These are phyloP conservation scores for Tychaedon coryphoeus DNA, from an alignment of 2,113 vertebrate genomes.

Conservation along the genomic window DNA sequence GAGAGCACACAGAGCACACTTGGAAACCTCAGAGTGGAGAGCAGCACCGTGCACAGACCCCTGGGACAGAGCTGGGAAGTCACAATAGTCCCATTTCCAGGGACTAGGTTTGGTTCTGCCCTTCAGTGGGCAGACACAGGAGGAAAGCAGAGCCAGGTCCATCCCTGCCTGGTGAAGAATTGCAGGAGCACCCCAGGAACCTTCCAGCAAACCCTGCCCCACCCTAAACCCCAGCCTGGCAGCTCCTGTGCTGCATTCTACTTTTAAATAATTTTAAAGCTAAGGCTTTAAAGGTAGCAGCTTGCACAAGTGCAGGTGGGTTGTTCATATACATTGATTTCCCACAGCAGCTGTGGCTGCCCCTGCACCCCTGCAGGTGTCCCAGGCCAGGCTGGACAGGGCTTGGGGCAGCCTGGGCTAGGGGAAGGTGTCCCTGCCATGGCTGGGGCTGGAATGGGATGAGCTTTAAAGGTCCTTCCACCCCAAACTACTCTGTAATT, in stretches of 20 bases:
- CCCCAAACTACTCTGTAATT: background rate
- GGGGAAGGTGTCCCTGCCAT: background rate
- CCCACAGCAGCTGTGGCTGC: background rate
- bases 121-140: background rate
- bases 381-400: background rate
- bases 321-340: background rate
- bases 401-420: background rate
- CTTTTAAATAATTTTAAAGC: background rate
- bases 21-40: background rate
- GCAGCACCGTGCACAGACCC: background rate
- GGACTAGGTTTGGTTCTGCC: background rate
- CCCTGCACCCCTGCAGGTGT: background rate
- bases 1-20: background rate
- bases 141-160: fast-evolving
- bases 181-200: background rate
- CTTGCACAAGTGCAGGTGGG: background rate
- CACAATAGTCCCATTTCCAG: background rate
- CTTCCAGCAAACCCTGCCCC: background rate
- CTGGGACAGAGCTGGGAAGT: background rate
- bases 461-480: background rate
- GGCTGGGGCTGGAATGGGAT: background rate
- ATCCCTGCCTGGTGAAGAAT: fast-evolving
- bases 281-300: background rate
- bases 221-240: background rate
- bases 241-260: background rate